Evolutionary conservation across 2,113 vertebrate species (phyloP), one percentile per base, ranked within the genome.

Genomic region (Strix aluco): DNA sequence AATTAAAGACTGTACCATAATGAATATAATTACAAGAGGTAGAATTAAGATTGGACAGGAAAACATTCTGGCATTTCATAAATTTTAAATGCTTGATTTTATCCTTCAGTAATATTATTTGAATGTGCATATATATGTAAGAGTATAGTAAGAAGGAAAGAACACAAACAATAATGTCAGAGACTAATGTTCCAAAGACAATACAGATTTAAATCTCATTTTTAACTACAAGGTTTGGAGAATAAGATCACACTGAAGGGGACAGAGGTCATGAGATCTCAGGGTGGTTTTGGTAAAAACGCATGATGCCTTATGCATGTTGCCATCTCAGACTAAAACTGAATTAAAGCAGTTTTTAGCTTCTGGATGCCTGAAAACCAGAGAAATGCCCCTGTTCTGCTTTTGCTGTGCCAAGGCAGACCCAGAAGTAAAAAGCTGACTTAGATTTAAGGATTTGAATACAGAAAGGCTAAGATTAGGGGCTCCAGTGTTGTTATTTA

Each of bases 1-100:
- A 87, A 91, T 93, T 95, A 83, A 86, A 54, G 72, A 88, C 78
- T 54, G 44, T 58, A 84, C 36, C 82, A 71, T 90, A 84, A 91
- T 80, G 44, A 85, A 85, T 47, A 15, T 87, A 74, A 84, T 80
- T 83, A 90, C 57, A 88, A 83, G 72, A 86, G 66, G 61, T 47
- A 79, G 61, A 90, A 83, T 92, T 87, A 90, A 90, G 55, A 69
- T 42, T 40, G 87, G 72, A 79, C 77, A 79, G 49, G 42, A 90
- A 95, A 86, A 86, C 61, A 59, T 80, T 87, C 57, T 65, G 51
- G 46, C 40, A 88, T 80, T 90, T 84, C 46, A 63, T 87, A 77
- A 66, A 69, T 55, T 79, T 29, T 54, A 34, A 87, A 67, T 52
- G 47, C 49, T 92, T 82, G 21, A 67, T 77, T 90, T 90, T 90